Evolutionary conservation across 2,888 invertebrate genomes (phyloP).

Genomic region (Plemyria rubiginata): DNA sequence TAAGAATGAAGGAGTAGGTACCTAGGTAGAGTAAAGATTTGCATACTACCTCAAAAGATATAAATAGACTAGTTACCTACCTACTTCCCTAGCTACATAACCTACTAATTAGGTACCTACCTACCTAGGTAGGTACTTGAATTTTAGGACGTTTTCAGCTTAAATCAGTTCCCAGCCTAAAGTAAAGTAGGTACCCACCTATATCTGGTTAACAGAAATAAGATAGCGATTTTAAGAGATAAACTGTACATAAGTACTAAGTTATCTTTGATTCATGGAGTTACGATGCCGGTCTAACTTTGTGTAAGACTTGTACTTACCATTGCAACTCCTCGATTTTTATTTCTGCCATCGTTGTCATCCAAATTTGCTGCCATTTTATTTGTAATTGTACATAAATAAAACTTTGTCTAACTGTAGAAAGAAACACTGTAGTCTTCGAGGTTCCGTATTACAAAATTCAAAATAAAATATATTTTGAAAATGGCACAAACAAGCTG

Average conservation of each 20-base stretch:
- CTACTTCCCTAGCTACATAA: no score
- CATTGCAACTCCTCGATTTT: slow-evolving; percentile 27
- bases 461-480: background rate
- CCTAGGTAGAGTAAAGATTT: no score
- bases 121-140: no score
- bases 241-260: no score
- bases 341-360: slow-evolving; percentile 22
- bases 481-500: background rate
- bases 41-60: no score
- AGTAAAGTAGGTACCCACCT: no score
- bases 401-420: background rate
- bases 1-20: no score
- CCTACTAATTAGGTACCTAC: no score
- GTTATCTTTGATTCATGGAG: slow-evolving; percentile 6
- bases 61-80: no score
- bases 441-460: background rate
- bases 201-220: background rate
- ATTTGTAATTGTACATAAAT: background rate
- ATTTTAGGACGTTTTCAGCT: background rate
- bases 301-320: slow-evolving; percentile 18
- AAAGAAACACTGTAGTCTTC: background rate
- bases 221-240: background rate
- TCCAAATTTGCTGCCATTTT: slow-evolving; percentile 28
- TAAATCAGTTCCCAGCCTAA: background rate
- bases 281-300: background rate